Conservation (phyloP, 1,140 invertebrate species). For the Coenobita brevimanus region DNA sequence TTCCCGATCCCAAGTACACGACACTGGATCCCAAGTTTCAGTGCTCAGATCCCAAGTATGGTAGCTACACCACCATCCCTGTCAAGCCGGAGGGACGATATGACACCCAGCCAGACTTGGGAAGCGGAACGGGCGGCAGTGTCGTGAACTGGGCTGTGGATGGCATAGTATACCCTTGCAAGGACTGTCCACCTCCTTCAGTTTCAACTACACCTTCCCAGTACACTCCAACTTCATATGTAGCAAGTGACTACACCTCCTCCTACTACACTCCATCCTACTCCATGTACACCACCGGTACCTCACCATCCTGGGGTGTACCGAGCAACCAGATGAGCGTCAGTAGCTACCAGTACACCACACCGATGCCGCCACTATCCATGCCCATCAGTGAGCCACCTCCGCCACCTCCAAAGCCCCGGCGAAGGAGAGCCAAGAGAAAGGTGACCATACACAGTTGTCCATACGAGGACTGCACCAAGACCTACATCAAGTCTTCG, state of each 20-base stretch:
- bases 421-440: slow-evolving; percentile 76
- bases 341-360: slow-evolving; percentile 44
- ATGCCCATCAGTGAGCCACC: slow-evolving; percentile 57
- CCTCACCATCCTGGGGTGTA: slow-evolving; percentile 35
- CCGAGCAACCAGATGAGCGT: slow-evolving; percentile 47
- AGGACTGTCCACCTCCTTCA: slow-evolving; percentile 41
- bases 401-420: slow-evolving; percentile 70
- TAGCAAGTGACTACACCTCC: slow-evolving; percentile 25
- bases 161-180: slow-evolving; percentile 28
- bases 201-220: not conserved
- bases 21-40: slow-evolving; percentile 40
- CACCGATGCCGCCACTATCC: slow-evolving; percentile 40
- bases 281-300: slow-evolving; percentile 45
- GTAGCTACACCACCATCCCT: slow-evolving; percentile 22
- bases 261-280: slow-evolving; percentile 43
- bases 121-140: not conserved
- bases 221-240: slow-evolving; percentile 41
- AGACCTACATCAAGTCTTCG: slow-evolving; percentile 75
- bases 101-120: slow-evolving; percentile 34
- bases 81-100: slow-evolving; percentile 46
- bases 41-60: slow-evolving; percentile 39
- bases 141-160: slow-evolving; percentile 48
- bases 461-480: slow-evolving; percentile 79
- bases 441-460: slow-evolving; percentile 78
- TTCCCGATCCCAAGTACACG: slow-evolving; percentile 42